Evolutionary conservation across 2,888 invertebrate genomes (phyloP).

Genomic region (Girardia tigrina): DNA sequence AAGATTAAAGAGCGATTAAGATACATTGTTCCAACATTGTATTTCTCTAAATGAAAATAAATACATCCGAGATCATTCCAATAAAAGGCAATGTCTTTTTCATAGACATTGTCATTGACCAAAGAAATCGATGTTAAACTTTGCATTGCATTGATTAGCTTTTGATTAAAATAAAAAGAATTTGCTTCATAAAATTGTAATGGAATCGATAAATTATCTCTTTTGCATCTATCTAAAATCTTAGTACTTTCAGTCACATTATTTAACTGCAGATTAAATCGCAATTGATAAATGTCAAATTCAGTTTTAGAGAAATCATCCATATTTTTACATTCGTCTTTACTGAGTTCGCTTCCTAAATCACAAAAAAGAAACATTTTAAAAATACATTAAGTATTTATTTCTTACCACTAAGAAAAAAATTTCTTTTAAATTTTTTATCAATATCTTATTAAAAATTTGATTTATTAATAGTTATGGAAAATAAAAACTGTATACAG

Average conservation of each 20-base stretch:
- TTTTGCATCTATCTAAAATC: background rate
- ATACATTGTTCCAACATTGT: conserved; percentile 65
- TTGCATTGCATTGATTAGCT: background rate
- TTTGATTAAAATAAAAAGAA: background rate
- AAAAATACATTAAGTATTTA: too few species aligned
- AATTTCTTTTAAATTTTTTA: too few species aligned
- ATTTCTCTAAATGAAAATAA: conserved; percentile 67
- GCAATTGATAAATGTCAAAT: background rate
- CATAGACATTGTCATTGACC: background rate
- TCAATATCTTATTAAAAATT: too few species aligned
- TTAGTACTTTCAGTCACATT: background rate
- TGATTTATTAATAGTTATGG: too few species aligned
- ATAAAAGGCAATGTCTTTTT: conserved; percentile 53
- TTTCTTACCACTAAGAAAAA: too few species aligned
- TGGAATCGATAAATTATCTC: background rate
- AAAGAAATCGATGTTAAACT: background rate
- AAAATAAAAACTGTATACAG: too few species aligned
- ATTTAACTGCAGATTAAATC: background rate
- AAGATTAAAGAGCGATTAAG: conserved; percentile 56
- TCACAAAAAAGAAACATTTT: too few species aligned
- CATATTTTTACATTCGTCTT: too few species aligned
- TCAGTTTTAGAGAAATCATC: too few species aligned
- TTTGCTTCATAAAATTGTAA: background rate
- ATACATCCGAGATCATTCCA: conserved; percentile 71
- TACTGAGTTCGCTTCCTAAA: too few species aligned